Base-by-base conservation (phyloP, 2,797 vertebrate genomes). In the Chaetodon trifasciatus region DNA sequence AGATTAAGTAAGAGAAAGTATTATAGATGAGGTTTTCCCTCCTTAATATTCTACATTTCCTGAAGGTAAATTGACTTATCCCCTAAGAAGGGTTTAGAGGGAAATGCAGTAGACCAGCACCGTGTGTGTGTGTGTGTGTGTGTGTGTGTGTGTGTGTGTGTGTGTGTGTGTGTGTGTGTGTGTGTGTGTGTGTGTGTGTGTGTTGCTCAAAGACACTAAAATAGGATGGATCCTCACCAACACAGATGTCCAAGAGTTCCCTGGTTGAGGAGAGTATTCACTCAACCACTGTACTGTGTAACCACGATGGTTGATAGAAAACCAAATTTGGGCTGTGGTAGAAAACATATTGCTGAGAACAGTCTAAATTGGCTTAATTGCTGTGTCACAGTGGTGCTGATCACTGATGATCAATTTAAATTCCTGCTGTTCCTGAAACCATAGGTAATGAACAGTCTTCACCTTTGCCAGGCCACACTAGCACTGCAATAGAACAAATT, bases 131-230 rank as follows among this genome's bases (percentile, higher is more conserved):
- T 32, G 28, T 32, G 28, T 32, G 28, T 32, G 28, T 32, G 28
- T 32, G 28, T 32, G 28, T 32, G 28, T 32, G 28, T 32, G 28
- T 32, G 28, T 32, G 21, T 28, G 2, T 0, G 7, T 32, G 62
- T 73, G 44, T 32, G 28, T 32, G 28, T 32, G 28, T 32, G 28
- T 32, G 28, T 32, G 28, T 32, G 28, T 32, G 21, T 28, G 2
- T 0, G 7, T 32, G 62, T 73, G 28, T 32, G 21, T 28, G 2
- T 0, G 7, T 32, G 62, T 73, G 28, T 32, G 28, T 32, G 28
- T 32, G 28, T 60, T 80, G 23, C 71, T 74, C 19, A 77, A 60
- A 78, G 23, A 68, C 66, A 62, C 58, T 75, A 44, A 76, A 73
- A 64, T 23, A n/a, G 55, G 66, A 37, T 71, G 70, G 78, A 9